These are phyloP conservation scores for Charadrius vociferus DNA, from an alignment of 2,113 vertebrate species.

Conservation along the genomic window DNA sequence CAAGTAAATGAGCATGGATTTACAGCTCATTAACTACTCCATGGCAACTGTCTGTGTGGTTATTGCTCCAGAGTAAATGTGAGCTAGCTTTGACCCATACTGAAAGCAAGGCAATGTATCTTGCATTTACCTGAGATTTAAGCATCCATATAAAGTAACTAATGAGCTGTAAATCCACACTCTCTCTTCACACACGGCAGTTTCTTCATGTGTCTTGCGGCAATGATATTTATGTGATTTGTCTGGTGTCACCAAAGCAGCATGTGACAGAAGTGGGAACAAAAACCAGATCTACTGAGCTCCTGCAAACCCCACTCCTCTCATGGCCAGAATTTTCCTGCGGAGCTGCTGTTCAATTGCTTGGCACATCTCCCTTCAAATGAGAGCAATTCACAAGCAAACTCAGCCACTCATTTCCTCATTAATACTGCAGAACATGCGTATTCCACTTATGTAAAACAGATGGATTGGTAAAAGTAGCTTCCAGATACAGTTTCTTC, in stretches of 20 bases:
- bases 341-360: not conserved
- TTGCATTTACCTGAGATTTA: conserved; percentile 35
- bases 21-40: conserved; percentile 62
- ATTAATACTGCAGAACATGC: not conserved
- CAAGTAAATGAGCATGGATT: conserved; percentile 25
- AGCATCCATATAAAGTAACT: conserved; percentile 6
- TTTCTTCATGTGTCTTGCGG: not conserved
- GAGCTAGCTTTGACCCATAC: conserved; percentile 24
- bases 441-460: not conserved
- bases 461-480: not conserved
- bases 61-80: conserved; percentile 9
- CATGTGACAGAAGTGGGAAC: not conserved
- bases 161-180: conserved; percentile 38
- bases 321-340: not conserved
- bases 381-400: not conserved
- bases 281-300: not conserved
- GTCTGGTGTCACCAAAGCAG: not conserved
- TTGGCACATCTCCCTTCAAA: not conserved
- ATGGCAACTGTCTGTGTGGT: conserved; percentile 36
- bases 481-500: not conserved
- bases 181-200: not conserved
- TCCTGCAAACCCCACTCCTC: not conserved
- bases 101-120: not conserved
- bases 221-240: not conserved
- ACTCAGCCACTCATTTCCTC: not conserved